phyloP scores from a whole-genome alignment of 2,113 vertebrate species.

The Microcebus griseorufus region DNA sequence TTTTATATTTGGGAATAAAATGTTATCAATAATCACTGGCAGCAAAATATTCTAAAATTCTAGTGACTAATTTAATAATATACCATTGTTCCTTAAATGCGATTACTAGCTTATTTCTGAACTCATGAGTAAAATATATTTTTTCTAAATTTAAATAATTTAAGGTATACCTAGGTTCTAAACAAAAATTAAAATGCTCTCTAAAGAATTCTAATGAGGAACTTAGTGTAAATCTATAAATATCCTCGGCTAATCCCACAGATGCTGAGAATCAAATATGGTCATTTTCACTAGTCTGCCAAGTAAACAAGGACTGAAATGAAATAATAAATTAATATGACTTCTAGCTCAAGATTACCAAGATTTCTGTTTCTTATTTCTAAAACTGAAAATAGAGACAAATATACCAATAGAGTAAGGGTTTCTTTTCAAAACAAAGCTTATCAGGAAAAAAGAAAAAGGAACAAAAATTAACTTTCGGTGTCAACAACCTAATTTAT shows the following conservation, averaged over 20 bases:
- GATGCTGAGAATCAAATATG: background rate
- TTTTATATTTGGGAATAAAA: conserved; percentile 11
- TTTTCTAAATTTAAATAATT: conserved; percentile 10
- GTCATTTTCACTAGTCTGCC: background rate
- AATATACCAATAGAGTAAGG: background rate
- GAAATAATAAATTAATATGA: conserved; percentile 1
- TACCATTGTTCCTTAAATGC: background rate
- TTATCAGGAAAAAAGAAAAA: conserved; percentile 1
- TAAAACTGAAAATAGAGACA: conserved; percentile 7
- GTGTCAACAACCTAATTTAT: conserved; percentile 6
- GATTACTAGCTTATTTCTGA: conserved; percentile 9
- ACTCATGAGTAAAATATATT: background rate
- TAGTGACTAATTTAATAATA: background rate
- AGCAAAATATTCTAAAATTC: background rate
- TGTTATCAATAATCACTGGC: background rate
- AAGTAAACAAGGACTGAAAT: background rate
- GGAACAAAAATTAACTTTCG: background rate
- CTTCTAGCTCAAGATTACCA: background rate
- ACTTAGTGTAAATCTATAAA: background rate
- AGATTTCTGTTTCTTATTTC: background rate
- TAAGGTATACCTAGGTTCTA: background rate
- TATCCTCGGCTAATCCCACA: background rate
- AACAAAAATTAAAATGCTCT: conserved; percentile 49
- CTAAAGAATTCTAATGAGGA: background rate
- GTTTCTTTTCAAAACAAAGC: conserved; percentile 21